These are phyloP conservation scores for Muricea muricata DNA, from an alignment of 92 coral and sea anemone genomes.

Conservation along the genomic window DNA sequence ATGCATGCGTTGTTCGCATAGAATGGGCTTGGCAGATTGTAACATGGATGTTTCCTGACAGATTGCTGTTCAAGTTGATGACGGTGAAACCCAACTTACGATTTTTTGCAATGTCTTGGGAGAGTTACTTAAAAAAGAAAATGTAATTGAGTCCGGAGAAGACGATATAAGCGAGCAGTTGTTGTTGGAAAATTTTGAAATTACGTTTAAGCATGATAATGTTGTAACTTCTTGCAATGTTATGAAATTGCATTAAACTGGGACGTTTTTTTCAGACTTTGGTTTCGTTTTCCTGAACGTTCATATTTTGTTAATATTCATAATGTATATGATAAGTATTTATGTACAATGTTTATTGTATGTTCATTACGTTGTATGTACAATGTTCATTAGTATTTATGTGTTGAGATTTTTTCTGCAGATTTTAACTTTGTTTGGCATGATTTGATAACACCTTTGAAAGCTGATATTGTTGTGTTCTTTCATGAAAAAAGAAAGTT, in stretches of 20 bases:
- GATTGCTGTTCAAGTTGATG: neutral
- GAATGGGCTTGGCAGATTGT: slow-evolving; percentile 10
- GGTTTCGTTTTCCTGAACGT: no score
- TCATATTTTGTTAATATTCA: no score
- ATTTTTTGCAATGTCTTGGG: neutral
- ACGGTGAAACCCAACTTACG: neutral
- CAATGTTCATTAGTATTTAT: no score
- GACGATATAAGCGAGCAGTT: neutral
- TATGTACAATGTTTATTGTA: no score
- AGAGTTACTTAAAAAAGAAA: neutral
- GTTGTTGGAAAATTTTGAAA: neutral
- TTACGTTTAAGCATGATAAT: neutral
- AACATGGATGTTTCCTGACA: neutral
- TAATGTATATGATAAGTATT: no score
- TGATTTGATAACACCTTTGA: no score
- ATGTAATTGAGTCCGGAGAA: neutral
- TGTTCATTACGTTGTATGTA: no score
- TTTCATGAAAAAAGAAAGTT: no score
- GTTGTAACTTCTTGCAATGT: neutral
- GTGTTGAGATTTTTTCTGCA: no score
- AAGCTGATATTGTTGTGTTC: no score
- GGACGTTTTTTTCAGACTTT: no score
- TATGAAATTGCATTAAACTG: neutral
- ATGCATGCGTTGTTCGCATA: neutral
- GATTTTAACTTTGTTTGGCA: no score